A percentile compares a stretch with the other conserved stretches of the same genome.
These are phyloP conservation scores for Lasioglossum calceatum DNA, from an alignment of 2,888 invertebrate genomes.

Conservation along the genomic window DNA sequence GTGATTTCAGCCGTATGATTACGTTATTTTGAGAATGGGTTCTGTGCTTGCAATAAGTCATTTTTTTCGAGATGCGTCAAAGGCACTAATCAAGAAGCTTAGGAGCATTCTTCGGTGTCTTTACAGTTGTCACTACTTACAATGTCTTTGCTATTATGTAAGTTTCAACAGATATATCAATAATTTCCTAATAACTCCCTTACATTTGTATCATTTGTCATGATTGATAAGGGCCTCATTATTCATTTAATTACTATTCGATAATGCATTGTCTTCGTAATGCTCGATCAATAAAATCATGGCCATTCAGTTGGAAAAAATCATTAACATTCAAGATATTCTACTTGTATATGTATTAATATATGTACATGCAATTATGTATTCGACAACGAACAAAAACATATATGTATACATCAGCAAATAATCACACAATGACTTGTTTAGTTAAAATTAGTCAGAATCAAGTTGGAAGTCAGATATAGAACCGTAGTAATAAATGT, in stretches of 20 bases:
- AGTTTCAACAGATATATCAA: constrained; percentile 70
- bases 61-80: constrained; percentile 52
- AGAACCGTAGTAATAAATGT: constrained; percentile 31
- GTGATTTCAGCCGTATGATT: constrained; percentile 38
- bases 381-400: background rate
- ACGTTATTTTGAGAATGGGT: constrained; percentile 59
- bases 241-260: constrained; percentile 26
- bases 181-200: constrained; percentile 31
- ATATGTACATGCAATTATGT: background rate
- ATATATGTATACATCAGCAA: background rate
- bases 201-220: constrained; percentile 32
- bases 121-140: constrained; percentile 71
- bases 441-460: constrained; percentile 29
- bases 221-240: constrained; percentile 34
- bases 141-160: constrained; percentile 77
- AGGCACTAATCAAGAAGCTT: constrained; percentile 50
- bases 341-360: background rate
- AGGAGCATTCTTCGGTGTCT: constrained; percentile 59
- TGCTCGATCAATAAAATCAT: constrained; percentile 16
- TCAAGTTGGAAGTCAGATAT: constrained; percentile 17
- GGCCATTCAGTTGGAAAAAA: constrained; percentile 14
- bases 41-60: constrained; percentile 51
- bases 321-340: background rate
- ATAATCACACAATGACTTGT: constrained; percentile 25
- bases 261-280: constrained; percentile 21